Conservation (phyloP, 2,113 vertebrate genomes). For the Ramphastos sulfuratus region DNA sequence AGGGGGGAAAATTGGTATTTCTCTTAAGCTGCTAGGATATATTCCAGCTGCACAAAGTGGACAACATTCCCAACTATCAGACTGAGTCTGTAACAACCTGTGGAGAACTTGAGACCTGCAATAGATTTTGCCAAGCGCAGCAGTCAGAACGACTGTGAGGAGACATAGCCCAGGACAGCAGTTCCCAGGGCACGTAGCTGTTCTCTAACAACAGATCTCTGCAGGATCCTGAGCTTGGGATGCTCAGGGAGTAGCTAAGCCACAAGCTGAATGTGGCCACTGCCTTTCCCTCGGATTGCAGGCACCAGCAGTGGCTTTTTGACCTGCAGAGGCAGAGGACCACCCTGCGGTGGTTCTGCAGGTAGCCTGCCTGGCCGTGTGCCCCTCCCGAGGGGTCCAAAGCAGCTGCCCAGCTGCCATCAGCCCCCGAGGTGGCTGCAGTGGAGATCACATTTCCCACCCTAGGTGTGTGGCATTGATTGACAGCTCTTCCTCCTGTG, state of each 20-base stretch:
- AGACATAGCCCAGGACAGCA: not conserved
- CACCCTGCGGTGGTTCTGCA: not conserved
- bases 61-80: not conserved
- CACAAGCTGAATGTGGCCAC: not conserved
- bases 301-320: not conserved
- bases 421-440: not conserved
- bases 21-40: not conserved
- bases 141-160: not conserved
- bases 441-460: constrained; percentile 18
- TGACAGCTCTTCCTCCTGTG: constrained; percentile 55
- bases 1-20: not conserved
- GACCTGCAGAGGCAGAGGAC: not conserved
- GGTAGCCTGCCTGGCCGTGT: not conserved
- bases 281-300: not conserved
- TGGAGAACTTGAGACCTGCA: not conserved
- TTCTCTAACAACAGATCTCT: not conserved
- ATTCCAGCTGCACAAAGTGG: not conserved
- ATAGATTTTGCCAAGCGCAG: not conserved
- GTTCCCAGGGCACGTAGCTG: not conserved
- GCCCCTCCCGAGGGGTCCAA: not conserved
- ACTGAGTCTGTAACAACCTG: not conserved
- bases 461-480: constrained; percentile 33
- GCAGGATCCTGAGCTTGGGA: not conserved
- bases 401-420: constrained; percentile 34
- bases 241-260: not conserved